These are phyloP conservation scores for Strix occidentalis DNA, from an alignment of 2,797 vertebrate species.

Conservation along the genomic window DNA sequence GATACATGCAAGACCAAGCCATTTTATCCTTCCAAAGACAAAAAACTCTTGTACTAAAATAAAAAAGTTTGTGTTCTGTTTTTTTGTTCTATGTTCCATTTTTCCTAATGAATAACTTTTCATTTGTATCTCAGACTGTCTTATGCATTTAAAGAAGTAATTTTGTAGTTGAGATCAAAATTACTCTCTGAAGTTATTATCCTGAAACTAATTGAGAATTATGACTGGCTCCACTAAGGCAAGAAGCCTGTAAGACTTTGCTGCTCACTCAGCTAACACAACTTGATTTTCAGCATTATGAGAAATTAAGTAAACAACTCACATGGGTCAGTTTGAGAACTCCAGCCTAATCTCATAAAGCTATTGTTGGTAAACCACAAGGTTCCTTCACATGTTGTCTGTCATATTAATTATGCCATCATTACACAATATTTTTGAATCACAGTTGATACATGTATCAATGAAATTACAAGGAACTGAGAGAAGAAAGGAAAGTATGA, in stretches of 20 bases:
- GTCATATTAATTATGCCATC: background rate
- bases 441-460: background rate
- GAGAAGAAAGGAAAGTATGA: background rate
- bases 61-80: background rate
- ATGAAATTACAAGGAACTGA: background rate
- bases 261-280: background rate
- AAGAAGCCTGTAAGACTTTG: background rate
- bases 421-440: background rate
- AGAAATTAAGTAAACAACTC: background rate
- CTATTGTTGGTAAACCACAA: background rate
- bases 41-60: background rate
- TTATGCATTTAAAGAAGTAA: background rate
- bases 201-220: background rate
- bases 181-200: background rate
- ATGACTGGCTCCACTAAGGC: background rate
- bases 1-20: background rate
- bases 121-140: background rate
- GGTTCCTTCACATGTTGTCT: background rate
- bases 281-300: background rate
- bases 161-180: background rate
- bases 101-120: background rate
- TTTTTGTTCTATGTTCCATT: background rate
- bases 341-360: background rate
- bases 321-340: background rate
- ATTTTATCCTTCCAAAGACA: background rate